A percentile compares a stretch with the other conserved stretches of the same genome.
phyloP scores from a whole-genome alignment of 2,797 vertebrate species.

The Takifugu ocellatus region DNA sequence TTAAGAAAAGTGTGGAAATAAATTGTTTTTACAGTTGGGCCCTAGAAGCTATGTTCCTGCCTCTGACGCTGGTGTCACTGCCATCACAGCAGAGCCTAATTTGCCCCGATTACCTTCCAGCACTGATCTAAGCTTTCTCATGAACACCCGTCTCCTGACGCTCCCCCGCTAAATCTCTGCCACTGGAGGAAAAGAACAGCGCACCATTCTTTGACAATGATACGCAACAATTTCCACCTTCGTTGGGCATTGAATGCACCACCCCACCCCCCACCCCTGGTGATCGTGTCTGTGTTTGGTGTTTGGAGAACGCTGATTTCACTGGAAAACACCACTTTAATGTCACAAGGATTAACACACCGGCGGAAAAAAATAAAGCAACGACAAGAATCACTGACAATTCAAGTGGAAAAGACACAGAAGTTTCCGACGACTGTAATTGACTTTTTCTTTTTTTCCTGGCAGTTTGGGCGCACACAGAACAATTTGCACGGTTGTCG shows the following conservation, averaged over 20 bases:
- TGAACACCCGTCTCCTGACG: constrained; percentile 49
- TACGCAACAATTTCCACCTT: constrained; percentile 56
- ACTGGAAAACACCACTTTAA: constrained; percentile 11
- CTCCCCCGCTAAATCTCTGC: constrained; percentile 5
- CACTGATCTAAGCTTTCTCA: constrained; percentile 59
- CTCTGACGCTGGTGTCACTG: constrained; percentile 48
- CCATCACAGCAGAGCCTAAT: constrained; percentile 57
- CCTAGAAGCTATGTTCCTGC: constrained; percentile 49
- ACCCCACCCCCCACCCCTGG: constrained; percentile 25
- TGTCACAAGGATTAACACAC: too few species aligned
- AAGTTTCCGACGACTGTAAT: too few species aligned
- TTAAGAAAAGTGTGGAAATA: constrained; percentile 24
- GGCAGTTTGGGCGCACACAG: constrained; percentile 32
- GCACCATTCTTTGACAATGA: constrained; percentile 59
- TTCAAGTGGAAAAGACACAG: too few species aligned
- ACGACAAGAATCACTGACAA: neutral
- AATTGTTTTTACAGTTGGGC: constrained; percentile 52
- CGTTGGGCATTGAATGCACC: constrained; percentile 73
- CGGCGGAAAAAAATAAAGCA: constrained; percentile 16
- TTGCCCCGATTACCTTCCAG: constrained; percentile 54
- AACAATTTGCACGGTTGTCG: constrained; percentile 43
- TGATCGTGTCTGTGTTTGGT: constrained; percentile 28
- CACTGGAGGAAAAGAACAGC: constrained; percentile 32
- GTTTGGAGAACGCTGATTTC: constrained; percentile 41
- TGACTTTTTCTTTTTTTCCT: constrained; percentile 15